phyloP scores from a whole-genome alignment of 2,888 invertebrate species.

The Ectobius pallidus region DNA sequence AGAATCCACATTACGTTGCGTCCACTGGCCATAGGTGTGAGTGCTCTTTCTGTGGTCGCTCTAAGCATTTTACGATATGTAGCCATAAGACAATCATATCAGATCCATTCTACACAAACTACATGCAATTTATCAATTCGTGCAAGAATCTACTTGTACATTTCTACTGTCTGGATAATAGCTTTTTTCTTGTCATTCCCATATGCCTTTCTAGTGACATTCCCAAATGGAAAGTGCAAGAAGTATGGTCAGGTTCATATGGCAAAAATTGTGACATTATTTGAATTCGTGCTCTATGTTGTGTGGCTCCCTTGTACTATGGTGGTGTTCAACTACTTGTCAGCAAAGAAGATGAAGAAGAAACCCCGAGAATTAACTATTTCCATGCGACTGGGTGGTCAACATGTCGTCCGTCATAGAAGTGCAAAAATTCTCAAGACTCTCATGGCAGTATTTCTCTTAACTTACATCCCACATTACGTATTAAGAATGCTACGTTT shows the following conservation, averaged over 20 bases:
- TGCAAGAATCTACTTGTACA: neutral
- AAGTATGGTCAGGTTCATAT: neutral
- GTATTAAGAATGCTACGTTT: neutral
- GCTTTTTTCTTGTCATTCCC: neutral
- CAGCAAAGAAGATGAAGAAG: neutral
- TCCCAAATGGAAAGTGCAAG: neutral
- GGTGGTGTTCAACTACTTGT: neutral
- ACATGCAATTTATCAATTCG: neutral
- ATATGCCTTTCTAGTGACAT: neutral
- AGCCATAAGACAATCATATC: neutral
- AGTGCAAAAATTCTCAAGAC: neutral
- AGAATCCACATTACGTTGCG: neutral
- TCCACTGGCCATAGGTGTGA: neutral
- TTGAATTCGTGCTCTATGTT: neutral
- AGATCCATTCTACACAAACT: no score
- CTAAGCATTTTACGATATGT: neutral
- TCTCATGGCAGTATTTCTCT: neutral
- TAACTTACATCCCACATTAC: neutral
- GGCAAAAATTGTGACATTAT: neutral
- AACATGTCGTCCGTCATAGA: neutral
- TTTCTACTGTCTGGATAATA: neutral
- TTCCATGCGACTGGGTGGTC: neutral
- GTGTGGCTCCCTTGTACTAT: neutral
- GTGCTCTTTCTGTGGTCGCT: conserved; percentile 2
- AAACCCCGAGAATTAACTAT: neutral